Evolutionary conservation across 1,140 invertebrate species (phyloP), one percentile per base, ranked within the genome.

Genomic region (Sitophilus oryzae): DNA sequence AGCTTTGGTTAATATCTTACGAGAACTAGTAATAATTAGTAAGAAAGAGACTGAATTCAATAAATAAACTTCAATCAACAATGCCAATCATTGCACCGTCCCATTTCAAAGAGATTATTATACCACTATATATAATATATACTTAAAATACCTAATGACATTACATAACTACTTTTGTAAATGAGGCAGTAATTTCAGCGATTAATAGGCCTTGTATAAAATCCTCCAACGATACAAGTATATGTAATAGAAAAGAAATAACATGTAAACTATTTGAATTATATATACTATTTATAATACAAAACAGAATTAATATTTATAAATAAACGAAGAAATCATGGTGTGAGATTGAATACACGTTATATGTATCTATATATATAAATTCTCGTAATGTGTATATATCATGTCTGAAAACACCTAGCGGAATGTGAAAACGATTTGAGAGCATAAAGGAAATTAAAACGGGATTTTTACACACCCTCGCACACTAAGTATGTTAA

Each of bases 401-500:
- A n/a, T n/a, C n/a, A n/a, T n/a, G n/a, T n/a, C n/a, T n/a, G n/a
- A n/a, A n/a, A n/a, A n/a, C n/a, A n/a, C n/a, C n/a, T n/a, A n/a
- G n/a, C n/a, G n/a, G n/a, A n/a, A n/a, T n/a, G n/a, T n/a, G n/a
- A n/a, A n/a, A n/a, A n/a, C n/a, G n/a, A n/a, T n/a, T n/a, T n/a
- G n/a, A n/a, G n/a, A n/a, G n/a, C n/a, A n/a, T n/a, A n/a, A n/a
- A n/a, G n/a, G n/a, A n/a, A n/a, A n/a, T n/a, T n/a, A n/a, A n/a
- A n/a, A n/a, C n/a, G 15, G 19, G 19, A 11, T 18, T 42, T 42
- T 42, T 42, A 42, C 40, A 42, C 40, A 42, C 19, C 16, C 61
- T 60, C 52, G 44, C 53, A 58, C 60, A 52, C 59, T 63, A 60
- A 62, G 56, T 62, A 65, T 59, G 53, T 60, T 65, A 59, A 34